A percentile compares a stretch with the other conserved stretches of the same genome.
These are phyloP conservation scores for Maniola hyperantus DNA, from an alignment of 2,888 invertebrate species.

Conservation along the genomic window DNA sequence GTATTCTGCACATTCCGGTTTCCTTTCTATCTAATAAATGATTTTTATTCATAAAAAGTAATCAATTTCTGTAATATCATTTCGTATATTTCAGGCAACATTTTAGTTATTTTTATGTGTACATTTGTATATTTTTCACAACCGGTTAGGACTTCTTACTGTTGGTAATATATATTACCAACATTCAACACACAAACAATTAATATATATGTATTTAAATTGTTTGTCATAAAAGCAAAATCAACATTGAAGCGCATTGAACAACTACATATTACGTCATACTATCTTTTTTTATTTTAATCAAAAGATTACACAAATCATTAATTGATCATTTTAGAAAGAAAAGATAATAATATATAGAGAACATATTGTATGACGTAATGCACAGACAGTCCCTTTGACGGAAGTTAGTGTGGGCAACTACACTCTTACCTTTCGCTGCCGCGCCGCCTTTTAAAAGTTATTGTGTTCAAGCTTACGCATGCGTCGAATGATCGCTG, in stretches of 20 bases:
- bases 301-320: neutral
- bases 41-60: too few relatives aligned
- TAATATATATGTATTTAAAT: too few relatives aligned
- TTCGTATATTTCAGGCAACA: too few relatives aligned
- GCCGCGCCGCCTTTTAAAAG: constrained; percentile 65
- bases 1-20: too few relatives aligned
- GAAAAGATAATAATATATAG: neutral
- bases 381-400: constrained; percentile 30
- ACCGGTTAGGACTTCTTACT: too few relatives aligned
- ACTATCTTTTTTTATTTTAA: neutral
- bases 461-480: constrained; percentile 38
- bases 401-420: constrained; percentile 76
- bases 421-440: constrained; percentile 63
- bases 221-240: constrained; percentile 10
- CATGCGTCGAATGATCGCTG: constrained; percentile 44
- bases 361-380: constrained; percentile 23
- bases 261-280: constrained; percentile 13
- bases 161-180: too few relatives aligned
- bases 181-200: too few relatives aligned
- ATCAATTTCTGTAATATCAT: too few relatives aligned
- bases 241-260: neutral
- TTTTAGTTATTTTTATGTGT: too few relatives aligned
- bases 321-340: neutral
- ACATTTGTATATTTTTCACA: too few relatives aligned
- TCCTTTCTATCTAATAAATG: too few relatives aligned